Percentiles rank a stretch among this genome's conserved stretches.
These are phyloP conservation scores for Oryctes rhinoceros DNA, from an alignment of 1,140 invertebrate species.

Conservation along the genomic window DNA sequence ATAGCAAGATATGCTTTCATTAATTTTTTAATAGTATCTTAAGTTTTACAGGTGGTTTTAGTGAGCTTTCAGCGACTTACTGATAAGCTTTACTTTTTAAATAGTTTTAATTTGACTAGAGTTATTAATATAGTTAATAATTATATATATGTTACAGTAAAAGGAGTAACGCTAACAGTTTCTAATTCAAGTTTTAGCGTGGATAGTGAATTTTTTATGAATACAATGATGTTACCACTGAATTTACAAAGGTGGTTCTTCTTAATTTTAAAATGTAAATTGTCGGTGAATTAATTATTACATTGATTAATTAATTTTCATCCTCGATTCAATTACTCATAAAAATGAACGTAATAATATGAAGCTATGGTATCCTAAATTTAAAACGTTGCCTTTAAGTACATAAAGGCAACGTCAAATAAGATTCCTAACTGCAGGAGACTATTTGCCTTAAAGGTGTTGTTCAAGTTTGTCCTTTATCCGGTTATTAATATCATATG, in stretches of 20 bases:
- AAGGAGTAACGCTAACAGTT: slow-evolving; percentile 31
- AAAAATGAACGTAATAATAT: no score
- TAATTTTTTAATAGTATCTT: slow-evolving; percentile 41
- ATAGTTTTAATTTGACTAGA: slow-evolving; percentile 46
- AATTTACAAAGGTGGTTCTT: slow-evolving; percentile 24
- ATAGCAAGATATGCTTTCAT: slow-evolving; percentile 59
- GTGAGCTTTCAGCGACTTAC: background rate
- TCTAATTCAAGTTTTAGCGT: slow-evolving; percentile 3
- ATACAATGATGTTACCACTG: slow-evolving; percentile 1
- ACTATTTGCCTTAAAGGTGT: no score
- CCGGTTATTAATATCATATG: background rate
- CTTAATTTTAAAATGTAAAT: slow-evolving; percentile 17
- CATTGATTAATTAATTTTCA: no score
- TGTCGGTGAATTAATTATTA: no score
- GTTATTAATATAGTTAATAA: slow-evolving; percentile 40
- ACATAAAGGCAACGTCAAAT: no score
- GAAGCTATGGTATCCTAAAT: no score
- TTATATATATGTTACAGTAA: slow-evolving; percentile 39
- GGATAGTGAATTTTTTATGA: background rate
- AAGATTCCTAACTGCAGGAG: no score
- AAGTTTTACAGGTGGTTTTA: slow-evolving; percentile 18
- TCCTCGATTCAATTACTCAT: no score
- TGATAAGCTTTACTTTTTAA: slow-evolving; percentile 35
- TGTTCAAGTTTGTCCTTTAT: no score
- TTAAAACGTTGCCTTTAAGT: no score